These are phyloP conservation scores for Acanthurus tractus DNA, from an alignment of 2,797 vertebrate genomes.

Conservation along the genomic window DNA sequence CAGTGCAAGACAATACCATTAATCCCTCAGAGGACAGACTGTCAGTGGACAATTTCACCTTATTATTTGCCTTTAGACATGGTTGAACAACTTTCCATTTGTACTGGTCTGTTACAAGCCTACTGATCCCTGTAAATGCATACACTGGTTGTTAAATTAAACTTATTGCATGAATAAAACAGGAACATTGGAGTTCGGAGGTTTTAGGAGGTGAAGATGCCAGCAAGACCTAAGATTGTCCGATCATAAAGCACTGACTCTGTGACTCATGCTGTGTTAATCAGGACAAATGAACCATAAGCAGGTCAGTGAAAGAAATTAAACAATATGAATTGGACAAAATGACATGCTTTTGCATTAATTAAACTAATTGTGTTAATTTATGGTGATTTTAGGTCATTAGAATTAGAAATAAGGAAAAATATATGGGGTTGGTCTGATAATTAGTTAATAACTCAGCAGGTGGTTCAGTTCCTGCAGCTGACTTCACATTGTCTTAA, in stretches of 20 bases:
- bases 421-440: background rate
- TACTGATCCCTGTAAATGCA: no score
- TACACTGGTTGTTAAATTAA: no score
- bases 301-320: background rate
- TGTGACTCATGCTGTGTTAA: background rate
- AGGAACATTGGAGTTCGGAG: background rate
- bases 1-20: background rate
- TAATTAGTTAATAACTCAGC: slow-evolving; percentile 41
- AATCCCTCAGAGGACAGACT: background rate
- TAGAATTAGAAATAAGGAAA: background rate
- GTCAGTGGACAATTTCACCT: no score
- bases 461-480: slow-evolving; percentile 10
- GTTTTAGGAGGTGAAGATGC: background rate
- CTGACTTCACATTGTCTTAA: slow-evolving; percentile 39
- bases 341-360: background rate
- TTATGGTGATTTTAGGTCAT: background rate
- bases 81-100: no score
- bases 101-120: no score
- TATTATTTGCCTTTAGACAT: no score
- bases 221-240: background rate
- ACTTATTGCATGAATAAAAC: background rate
- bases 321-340: no score
- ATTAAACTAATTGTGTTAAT: background rate
- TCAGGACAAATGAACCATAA: background rate
- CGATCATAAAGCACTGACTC: background rate